Conservation (phyloP, 2,797 vertebrate species). For the Micromesistius poutassou region DNA sequence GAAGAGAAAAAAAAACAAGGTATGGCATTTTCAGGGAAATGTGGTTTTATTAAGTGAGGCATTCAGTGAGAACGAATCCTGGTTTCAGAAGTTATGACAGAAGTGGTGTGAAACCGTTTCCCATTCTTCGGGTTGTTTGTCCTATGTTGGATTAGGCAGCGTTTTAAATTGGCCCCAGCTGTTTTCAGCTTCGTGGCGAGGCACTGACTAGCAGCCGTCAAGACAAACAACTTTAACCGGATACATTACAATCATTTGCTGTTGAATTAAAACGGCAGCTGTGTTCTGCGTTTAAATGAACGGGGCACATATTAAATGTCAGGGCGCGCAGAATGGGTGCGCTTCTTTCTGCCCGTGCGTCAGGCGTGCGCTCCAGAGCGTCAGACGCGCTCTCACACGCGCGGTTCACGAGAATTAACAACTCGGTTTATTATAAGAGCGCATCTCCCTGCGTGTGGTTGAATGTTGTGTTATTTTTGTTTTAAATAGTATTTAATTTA, state of each 20-base stretch:
- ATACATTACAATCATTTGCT: neutral
- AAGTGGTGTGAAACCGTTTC: neutral
- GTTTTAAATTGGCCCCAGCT: neutral
- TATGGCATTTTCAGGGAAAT: neutral
- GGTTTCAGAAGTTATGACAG: neutral
- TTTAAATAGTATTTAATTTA: slow-evolving; percentile 39
- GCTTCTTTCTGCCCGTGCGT: neutral
- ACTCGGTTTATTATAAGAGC: slow-evolving; percentile 45
- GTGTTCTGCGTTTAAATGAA: neutral
- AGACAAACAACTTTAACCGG: slow-evolving; percentile 1
- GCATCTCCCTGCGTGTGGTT: slow-evolving; percentile 44
- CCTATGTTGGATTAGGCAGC: neutral
- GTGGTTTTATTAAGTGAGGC: neutral
- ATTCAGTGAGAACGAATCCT: neutral
- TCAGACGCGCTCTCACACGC: neutral
- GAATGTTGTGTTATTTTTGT: slow-evolving; percentile 11
- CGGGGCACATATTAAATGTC: neutral
- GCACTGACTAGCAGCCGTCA: neutral
- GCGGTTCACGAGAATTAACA: neutral
- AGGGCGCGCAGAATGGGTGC: too few relatives aligned
- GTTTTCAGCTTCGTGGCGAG: neutral
- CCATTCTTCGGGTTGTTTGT: neutral
- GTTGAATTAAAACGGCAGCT: neutral
- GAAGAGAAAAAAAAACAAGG: neutral
- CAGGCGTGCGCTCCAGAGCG: neutral